Evolutionary conservation across 2,113 vertebrate genomes (phyloP).

Genomic region (Nymphicus hollandicus): DNA sequence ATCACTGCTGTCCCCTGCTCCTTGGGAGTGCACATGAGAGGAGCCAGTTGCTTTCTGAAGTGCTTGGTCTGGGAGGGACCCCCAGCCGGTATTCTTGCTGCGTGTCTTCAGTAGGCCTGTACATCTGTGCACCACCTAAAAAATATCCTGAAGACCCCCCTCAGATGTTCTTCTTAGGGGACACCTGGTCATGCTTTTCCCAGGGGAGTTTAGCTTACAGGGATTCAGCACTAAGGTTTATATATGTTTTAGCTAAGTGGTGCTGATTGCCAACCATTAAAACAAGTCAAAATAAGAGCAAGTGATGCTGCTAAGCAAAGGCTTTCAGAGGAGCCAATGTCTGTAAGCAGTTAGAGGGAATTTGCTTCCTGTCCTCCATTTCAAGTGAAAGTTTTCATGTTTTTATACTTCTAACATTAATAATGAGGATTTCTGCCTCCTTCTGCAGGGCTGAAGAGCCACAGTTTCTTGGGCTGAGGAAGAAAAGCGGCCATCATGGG

Average conservation of each 20-base stretch:
- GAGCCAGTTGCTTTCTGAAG: neutral
- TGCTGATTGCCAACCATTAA: neutral
- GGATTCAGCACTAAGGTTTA: neutral
- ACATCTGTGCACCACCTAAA: neutral
- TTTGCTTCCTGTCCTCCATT: neutral
- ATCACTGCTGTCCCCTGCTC: neutral
- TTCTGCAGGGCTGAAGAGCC: neutral
- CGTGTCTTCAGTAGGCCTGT: neutral
- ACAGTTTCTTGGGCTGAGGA: neutral
- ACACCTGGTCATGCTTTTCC: neutral
- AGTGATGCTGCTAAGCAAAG: neutral
- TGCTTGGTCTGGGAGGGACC: neutral
- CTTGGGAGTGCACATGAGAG: fast-evolving
- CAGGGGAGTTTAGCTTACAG: neutral
- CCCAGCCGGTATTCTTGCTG: neutral
- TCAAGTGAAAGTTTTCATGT: neutral
- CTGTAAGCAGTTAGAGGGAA: neutral
- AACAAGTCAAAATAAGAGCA: neutral
- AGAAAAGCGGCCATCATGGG: neutral
- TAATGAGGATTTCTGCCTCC: neutral
- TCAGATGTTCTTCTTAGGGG: neutral
- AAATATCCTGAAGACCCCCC: neutral
- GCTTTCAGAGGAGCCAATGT: neutral
- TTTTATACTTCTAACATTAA: neutral
- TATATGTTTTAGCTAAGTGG: neutral